A percentile compares a stretch with the other conserved stretches of the same genome.
phyloP scores from a whole-genome alignment of 2,797 vertebrate species.

The Pangasius djambal region DNA sequence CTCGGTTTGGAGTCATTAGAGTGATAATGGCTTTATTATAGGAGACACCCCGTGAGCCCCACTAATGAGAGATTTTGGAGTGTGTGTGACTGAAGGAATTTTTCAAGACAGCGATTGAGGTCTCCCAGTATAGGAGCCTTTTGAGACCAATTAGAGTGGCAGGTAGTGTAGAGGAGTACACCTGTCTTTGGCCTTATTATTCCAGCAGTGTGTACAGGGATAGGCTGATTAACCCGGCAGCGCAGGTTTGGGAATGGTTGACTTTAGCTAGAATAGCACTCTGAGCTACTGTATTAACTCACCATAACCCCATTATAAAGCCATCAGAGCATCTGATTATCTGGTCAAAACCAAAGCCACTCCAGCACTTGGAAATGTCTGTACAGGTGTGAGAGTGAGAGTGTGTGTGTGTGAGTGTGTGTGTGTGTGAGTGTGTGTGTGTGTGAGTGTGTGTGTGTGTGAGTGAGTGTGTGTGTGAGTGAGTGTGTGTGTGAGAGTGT shows the following conservation, averaged over 20 bases:
- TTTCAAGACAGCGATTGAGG: conserved; percentile 49
- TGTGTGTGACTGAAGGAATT: conserved; percentile 54
- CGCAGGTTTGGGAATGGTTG: conserved; percentile 39
- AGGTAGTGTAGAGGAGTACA: conserved; percentile 72
- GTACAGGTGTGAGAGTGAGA: not conserved
- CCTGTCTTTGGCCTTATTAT: conserved; percentile 72
- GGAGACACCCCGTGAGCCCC: conserved; percentile 65
- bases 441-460: no score
- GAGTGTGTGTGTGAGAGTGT: no score
- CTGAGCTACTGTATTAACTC: conserved; percentile 27
- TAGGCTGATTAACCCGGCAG: conserved; percentile 48
- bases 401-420: not conserved
- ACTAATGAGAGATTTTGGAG: conserved; percentile 56
- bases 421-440: not conserved
- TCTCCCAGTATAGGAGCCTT: conserved; percentile 67
- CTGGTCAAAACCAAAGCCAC: conserved; percentile 17
- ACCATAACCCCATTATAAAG: conserved; percentile 24
- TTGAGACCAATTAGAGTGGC: conserved; percentile 79
- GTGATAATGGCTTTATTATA: conserved; percentile 77
- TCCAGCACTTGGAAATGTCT: not conserved
- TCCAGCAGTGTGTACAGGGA: conserved; percentile 62
- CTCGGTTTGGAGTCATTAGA: conserved; percentile 69
- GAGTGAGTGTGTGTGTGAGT: no score
- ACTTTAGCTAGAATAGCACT: conserved; percentile 37
- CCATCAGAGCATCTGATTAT: conserved; percentile 25